Conservation (phyloP, 2,113 vertebrate genomes). For the Cnemophilus loriae region DNA sequence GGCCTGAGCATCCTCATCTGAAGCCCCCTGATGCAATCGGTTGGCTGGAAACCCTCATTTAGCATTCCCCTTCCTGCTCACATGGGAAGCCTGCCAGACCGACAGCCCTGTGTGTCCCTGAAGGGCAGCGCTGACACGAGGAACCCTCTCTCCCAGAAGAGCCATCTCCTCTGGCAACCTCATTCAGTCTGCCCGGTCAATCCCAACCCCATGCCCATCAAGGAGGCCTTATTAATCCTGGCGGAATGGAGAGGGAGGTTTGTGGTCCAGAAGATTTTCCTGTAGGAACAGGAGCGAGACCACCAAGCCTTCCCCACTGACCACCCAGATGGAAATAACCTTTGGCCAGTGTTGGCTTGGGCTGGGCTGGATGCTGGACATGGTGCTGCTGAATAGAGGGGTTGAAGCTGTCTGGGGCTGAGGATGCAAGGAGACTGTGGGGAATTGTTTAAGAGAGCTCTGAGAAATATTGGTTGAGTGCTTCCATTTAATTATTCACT, state of each 20-base stretch:
- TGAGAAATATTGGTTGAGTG: constrained; percentile 52
- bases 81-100: rapidly evolving
- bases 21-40: background rate
- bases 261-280: constrained; percentile 30
- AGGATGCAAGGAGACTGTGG: background rate
- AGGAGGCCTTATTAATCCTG: background rate
- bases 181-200: background rate
- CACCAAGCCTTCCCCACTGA: background rate
- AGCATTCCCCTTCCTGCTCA: background rate
- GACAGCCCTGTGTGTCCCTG: rapidly evolving
- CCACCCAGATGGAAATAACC: constrained; percentile 38
- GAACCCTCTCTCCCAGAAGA: background rate
- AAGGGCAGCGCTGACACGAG: rapidly evolving
- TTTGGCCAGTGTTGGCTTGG: background rate
- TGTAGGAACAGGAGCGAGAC: background rate
- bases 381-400: background rate
- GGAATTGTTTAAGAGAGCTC: constrained; percentile 38
- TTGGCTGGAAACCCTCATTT: background rate
- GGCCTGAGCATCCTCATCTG: background rate
- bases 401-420: background rate
- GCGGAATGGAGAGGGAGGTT: background rate
- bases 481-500: constrained; percentile 64
- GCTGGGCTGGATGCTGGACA: background rate
- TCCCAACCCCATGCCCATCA: background rate
- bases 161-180: background rate